Percentiles rank a stretch among this genome's conserved stretches.
Evolutionary conservation across 2,797 vertebrate species (phyloP).

Genomic region (Heteromormyrus szaboi): DNA sequence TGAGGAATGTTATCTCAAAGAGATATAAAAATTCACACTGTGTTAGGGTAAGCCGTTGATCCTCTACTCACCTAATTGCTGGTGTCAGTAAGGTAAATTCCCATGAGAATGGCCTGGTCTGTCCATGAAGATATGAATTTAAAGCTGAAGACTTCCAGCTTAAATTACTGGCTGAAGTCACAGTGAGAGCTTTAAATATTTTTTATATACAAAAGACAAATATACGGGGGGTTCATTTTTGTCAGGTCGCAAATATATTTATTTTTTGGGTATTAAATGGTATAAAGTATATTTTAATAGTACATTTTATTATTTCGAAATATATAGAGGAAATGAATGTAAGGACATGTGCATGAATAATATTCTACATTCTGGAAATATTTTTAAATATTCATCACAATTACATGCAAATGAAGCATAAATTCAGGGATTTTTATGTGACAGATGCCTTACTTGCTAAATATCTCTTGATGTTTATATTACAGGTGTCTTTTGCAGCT

Average conservation of each 20-base stretch:
- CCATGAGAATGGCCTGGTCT: conserved; percentile 62
- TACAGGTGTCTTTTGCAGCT: not conserved
- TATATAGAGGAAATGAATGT: not conserved
- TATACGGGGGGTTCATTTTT: conserved; percentile 33
- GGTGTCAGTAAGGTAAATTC: conserved; percentile 33
- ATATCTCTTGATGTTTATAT: not conserved
- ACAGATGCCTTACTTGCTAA: not conserved
- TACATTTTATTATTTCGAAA: conserved; percentile 48
- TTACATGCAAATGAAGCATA: conserved; percentile 17
- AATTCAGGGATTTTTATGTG: not conserved
- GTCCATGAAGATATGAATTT: conserved; percentile 42
- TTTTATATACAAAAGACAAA: conserved; percentile 54
- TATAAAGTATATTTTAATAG: conserved; percentile 52
- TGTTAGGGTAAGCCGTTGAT: not conserved
- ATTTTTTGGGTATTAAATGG: conserved; percentile 26
- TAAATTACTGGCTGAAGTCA: not conserved
- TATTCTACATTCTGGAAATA: conserved; percentile 36
- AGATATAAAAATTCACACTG: not conserved
- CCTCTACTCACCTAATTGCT: conserved; percentile 22
- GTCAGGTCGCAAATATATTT: conserved; percentile 30
- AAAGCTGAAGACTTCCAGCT: not conserved
- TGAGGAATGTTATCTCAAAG: not conserved
- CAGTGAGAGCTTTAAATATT: conserved; percentile 48
- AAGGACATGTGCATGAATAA: not conserved
- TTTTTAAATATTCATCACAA: not conserved